Evolutionary conservation across 2,888 invertebrate genomes (phyloP).

Genomic region (Leucoptera coffeella): DNA sequence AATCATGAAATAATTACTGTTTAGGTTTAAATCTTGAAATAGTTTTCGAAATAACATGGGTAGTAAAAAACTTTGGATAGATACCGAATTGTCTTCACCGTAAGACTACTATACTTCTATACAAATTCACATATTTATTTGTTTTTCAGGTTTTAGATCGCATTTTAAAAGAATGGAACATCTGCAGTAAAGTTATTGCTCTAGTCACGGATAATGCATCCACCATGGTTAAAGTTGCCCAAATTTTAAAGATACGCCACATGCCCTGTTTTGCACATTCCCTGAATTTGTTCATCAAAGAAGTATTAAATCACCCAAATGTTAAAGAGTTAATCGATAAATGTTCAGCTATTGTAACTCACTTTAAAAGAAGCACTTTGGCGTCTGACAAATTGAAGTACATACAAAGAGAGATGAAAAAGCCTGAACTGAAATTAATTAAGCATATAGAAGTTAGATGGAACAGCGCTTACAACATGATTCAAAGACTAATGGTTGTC

Average conservation of each 20-base stretch:
- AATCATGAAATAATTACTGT: no score
- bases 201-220: slow-evolving; percentile 5
- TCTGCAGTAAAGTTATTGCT: slow-evolving; percentile 3
- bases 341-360: slow-evolving; percentile 4
- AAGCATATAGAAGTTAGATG: slow-evolving; percentile 5
- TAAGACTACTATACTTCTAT: background rate
- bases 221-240: slow-evolving; percentile 4
- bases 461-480: slow-evolving; percentile 5
- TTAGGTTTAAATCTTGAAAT: no score
- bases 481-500: slow-evolving; percentile 4
- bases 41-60: no score
- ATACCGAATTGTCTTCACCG: no score
- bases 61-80: no score
- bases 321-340: slow-evolving; percentile 3
- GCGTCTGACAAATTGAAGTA: slow-evolving; percentile 3
- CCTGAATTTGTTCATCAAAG: slow-evolving; percentile 5
- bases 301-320: background rate
- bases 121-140: background rate
- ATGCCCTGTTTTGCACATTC: slow-evolving; percentile 5
- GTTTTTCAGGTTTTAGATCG: slow-evolving; percentile 3
- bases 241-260: slow-evolving; percentile 4
- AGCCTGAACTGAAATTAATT: slow-evolving; percentile 4
- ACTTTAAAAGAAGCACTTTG: slow-evolving; percentile 4
- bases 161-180: slow-evolving; percentile 5
- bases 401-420: slow-evolving; percentile 3